A percentile compares a stretch with the other conserved stretches of the same genome.
Evolutionary conservation across 2,888 invertebrate species (phyloP).

Genomic region (Hypselothyrea guttata): DNA sequence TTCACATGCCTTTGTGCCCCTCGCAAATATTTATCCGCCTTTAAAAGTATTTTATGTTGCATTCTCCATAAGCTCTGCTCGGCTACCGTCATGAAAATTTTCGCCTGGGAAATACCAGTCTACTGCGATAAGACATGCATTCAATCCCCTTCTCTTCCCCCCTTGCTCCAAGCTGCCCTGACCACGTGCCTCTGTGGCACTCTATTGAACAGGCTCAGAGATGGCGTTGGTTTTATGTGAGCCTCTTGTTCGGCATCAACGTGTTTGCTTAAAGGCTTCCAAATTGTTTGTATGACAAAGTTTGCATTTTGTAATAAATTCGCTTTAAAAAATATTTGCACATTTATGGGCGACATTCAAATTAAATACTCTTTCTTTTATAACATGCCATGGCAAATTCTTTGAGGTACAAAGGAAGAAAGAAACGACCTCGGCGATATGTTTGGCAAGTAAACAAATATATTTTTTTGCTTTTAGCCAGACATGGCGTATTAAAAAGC

Average conservation of each 20-base stretch:
- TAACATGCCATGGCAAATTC: background rate
- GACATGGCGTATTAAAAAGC: background rate
- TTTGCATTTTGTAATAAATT: conserved; percentile 66
- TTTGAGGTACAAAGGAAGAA: background rate
- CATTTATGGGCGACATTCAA: conserved; percentile 61
- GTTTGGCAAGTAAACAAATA: background rate
- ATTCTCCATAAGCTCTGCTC: conserved; percentile 57
- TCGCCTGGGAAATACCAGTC: conserved; percentile 36
- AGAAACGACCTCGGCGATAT: background rate
- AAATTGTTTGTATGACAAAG: conserved; percentile 69
- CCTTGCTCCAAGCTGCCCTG: background rate
- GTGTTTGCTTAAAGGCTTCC: conserved; percentile 50
- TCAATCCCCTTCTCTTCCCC: conserved; percentile 11
- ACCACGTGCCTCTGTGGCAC: background rate
- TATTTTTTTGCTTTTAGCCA: background rate
- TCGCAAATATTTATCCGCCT: conserved; percentile 64
- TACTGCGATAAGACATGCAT: conserved; percentile 67
- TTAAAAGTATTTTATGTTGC: conserved; percentile 70
- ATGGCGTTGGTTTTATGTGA: conserved; percentile 42
- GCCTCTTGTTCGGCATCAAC: conserved; percentile 9
- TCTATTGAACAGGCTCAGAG: background rate
- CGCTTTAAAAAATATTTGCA: conserved; percentile 56
- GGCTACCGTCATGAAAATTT: conserved; percentile 27
- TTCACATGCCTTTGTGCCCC: conserved; percentile 14
- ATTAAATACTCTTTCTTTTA: conserved; percentile 52